These are phyloP conservation scores for Panzeria rudis DNA, from an alignment of 2,888 invertebrate species.

Conservation along the genomic window DNA sequence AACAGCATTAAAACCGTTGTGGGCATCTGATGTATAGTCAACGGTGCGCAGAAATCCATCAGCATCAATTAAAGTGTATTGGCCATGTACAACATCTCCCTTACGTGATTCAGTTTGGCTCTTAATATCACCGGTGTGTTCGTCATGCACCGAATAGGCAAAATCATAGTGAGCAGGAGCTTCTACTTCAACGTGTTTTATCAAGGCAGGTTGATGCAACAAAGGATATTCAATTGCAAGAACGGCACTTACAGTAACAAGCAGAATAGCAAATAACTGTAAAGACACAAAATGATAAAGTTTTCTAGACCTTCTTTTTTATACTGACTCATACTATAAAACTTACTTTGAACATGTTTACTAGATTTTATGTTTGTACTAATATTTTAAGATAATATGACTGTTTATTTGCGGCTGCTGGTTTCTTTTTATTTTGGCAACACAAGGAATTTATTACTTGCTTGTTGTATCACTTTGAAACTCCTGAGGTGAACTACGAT, in stretches of 20 bases:
- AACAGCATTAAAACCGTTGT: slow-evolving; percentile 85
- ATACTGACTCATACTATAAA: background rate
- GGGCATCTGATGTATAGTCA: slow-evolving; percentile 85
- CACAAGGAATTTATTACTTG: slow-evolving; percentile 37
- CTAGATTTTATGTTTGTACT: slow-evolving; percentile 62
- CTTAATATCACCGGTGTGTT: slow-evolving; percentile 85
- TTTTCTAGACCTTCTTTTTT: background rate
- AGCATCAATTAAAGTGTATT: slow-evolving; percentile 85
- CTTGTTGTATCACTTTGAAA: slow-evolving; percentile 75
- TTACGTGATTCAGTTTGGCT: slow-evolving; percentile 85
- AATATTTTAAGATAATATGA: slow-evolving; percentile 28
- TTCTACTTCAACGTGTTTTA: slow-evolving; percentile 80
- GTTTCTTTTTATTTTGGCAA: slow-evolving; percentile 15
- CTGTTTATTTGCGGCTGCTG: no score
- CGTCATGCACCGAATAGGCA: slow-evolving; percentile 84
- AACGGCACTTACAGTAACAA: slow-evolving; percentile 78
- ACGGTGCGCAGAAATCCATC: slow-evolving; percentile 85
- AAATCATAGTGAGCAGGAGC: slow-evolving; percentile 85
- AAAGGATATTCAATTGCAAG: slow-evolving; percentile 78
- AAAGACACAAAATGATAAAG: slow-evolving; percentile 1
- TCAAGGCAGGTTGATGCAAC: slow-evolving; percentile 75
- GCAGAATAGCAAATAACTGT: slow-evolving; percentile 78
- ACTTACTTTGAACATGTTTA: slow-evolving; percentile 74
- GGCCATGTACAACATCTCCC: slow-evolving; percentile 85
- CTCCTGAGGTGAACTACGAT: slow-evolving; percentile 82